Conservation (phyloP, 2,113 vertebrate genomes). For the Upupa epops region DNA sequence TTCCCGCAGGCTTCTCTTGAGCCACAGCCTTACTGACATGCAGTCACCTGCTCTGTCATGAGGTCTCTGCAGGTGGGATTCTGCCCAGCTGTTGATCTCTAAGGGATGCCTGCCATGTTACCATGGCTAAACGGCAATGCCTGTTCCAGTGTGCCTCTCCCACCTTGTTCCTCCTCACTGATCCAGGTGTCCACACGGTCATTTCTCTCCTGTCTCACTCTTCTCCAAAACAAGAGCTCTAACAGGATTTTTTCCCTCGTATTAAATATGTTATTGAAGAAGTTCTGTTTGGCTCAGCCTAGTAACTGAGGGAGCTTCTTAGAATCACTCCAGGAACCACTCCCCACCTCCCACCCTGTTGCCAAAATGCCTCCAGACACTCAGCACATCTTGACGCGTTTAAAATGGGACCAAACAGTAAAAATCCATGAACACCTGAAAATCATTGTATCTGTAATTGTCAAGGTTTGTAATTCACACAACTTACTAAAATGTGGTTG, state of each 20-base stretch:
- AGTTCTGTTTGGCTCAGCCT: not conserved
- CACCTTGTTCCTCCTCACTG: not conserved
- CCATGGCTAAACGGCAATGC: not conserved
- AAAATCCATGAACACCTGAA: not conserved
- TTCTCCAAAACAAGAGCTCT: not conserved
- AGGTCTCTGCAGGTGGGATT: not conserved
- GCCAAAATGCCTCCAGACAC: not conserved
- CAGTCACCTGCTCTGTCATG: too few species aligned
- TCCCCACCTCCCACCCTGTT: not conserved
- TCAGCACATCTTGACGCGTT: not conserved
- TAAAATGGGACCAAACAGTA: conserved; percentile 11
- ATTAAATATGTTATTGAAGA: not conserved
- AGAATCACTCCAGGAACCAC: not conserved
- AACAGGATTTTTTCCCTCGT: not conserved
- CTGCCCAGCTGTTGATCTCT: not conserved
- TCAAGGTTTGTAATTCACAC: not conserved
- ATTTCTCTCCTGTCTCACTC: not conserved
- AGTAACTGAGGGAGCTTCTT: not conserved
- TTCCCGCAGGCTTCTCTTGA: not conserved
- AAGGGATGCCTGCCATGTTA: not conserved
- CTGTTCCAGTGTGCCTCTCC: not conserved
- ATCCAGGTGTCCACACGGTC: too few species aligned
- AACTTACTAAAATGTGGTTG: not conserved
- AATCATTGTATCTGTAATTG: not conserved
- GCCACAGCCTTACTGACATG: too few species aligned